Evolutionary conservation across 2,797 vertebrate species (phyloP), one percentile per base, ranked within the genome.

Genomic region (Bradypus variegatus): DNA sequence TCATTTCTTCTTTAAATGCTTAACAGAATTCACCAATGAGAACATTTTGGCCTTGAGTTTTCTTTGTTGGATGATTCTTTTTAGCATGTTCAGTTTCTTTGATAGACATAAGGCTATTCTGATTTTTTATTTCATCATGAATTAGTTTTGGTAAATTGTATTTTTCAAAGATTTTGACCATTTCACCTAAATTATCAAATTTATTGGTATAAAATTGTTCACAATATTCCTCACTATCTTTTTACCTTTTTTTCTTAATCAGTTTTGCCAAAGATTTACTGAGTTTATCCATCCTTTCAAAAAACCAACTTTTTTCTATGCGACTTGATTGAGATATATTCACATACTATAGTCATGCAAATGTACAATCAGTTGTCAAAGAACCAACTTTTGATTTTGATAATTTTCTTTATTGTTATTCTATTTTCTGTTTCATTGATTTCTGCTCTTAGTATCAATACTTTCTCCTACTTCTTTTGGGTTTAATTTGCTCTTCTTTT

Each of bases 11-110:
- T 55, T 78, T 79, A 90, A 91, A 83, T 84, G 38, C n/a, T 86
- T 85, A 88, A 80, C n/a, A 95, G 69, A 85, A 85, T 50, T 38
- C 21, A 92, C 41, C 62, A 80, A n/a, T 64, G 36, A 94, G 83
- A 76, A 25, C 18, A 85, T 58, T 64, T 87, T 31, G 62, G 19
- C 36, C 58, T 65, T 21, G 29, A 53, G 25, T 69, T 90, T 83
- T 86, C 19, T 78, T 81, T 76, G 23, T 55, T 89, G 87, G 69
- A 82, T 78, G 15, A 65, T 58, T 88, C 19, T 70, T 88, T 86
- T 50, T 77, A 65, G 86, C 67, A 38, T 85, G 86, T 84, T 93
- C 19, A 33, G 16, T 73, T 75, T 89, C n/a, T 73, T 78, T 62
- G 78, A 60, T 86, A 75, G 6, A 55, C 87, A 78, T 23, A 87